A percentile compares a stretch with the other conserved stretches of the same genome.
phyloP scores from a whole-genome alignment of 1,140 invertebrate species.

The Diploscapter pachys region DNA sequence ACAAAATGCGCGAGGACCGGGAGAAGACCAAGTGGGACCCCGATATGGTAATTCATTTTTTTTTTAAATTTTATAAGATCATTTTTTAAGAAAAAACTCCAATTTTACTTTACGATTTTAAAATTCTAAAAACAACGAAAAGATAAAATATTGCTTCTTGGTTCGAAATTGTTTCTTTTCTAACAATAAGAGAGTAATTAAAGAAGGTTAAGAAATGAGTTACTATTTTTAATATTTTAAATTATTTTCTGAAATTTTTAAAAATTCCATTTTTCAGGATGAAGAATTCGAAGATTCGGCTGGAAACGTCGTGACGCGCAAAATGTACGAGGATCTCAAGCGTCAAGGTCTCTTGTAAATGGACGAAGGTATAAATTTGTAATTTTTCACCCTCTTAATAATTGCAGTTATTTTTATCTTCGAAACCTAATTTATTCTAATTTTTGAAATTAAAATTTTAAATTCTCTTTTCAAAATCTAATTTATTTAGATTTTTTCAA shows the following conservation, averaged over 20 bases:
- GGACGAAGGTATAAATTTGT: neutral
- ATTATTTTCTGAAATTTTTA: constrained; percentile 75
- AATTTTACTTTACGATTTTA: no score
- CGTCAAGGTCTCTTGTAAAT: constrained; percentile 85
- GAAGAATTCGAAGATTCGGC: constrained; percentile 98
- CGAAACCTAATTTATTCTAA: no score
- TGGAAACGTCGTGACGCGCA: constrained; percentile 97
- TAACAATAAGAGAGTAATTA: no score
- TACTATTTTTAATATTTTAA: neutral
- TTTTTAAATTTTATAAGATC: no score
- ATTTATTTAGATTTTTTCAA: no score
- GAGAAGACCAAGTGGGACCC: constrained; percentile 80
- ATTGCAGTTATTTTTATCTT: no score
- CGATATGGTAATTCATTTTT: neutral
- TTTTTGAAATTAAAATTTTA: no score
- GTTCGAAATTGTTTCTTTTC: no score
- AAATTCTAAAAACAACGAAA: no score
- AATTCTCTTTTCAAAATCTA: no score
- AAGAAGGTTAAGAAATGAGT: neutral
- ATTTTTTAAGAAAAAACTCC: no score
- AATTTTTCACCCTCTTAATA: neutral
- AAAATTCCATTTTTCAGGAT: constrained; percentile 78
- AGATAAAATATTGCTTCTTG: no score
- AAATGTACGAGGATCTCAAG: constrained; percentile 97
- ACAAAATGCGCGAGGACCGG: constrained; percentile 69